Percentiles rank a stretch among this genome's conserved stretches.
Evolutionary conservation across 1,140 invertebrate genomes (phyloP).

Genomic region (Drosophila suzukii): DNA sequence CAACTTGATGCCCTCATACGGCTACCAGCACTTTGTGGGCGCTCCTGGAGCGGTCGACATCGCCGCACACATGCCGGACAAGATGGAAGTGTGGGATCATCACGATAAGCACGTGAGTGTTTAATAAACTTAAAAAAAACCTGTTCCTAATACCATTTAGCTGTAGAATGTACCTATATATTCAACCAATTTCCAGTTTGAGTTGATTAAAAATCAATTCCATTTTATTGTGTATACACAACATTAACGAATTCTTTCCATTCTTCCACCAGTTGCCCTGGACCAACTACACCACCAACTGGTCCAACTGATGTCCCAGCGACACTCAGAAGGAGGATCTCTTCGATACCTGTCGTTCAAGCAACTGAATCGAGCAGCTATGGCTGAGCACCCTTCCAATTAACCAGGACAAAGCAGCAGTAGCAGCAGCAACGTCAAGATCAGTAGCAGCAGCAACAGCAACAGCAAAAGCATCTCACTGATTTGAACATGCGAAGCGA

Average conservation of each 20-base stretch:
- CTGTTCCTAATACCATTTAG: too few relatives aligned
- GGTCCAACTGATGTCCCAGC: slow-evolving; percentile 76
- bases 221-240: background rate
- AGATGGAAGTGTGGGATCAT: slow-evolving; percentile 82
- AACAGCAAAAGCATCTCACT: slow-evolving; percentile 14
- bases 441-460: slow-evolving; percentile 1
- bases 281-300: slow-evolving; percentile 77
- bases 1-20: slow-evolving; percentile 76
- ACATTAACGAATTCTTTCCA: background rate
- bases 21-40: slow-evolving; percentile 76
- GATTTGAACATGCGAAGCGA: slow-evolving; percentile 44
- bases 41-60: slow-evolving; percentile 61
- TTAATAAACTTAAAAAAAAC: background rate
- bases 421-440: slow-evolving; percentile 1
- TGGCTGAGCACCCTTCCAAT: background rate
- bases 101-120: slow-evolving; percentile 82
- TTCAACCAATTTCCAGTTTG: background rate
- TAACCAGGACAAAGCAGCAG: background rate
- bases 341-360: slow-evolving; percentile 12
- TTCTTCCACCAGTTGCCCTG: slow-evolving; percentile 59
- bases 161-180: too few relatives aligned
- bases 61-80: slow-evolving; percentile 71
- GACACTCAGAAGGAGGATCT: slow-evolving; percentile 33
- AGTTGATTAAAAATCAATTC: background rate
- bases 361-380: slow-evolving; percentile 22